Evolutionary conservation across 2,888 invertebrate species (phyloP).

Genomic region (Notocelia uddmanniana): DNA sequence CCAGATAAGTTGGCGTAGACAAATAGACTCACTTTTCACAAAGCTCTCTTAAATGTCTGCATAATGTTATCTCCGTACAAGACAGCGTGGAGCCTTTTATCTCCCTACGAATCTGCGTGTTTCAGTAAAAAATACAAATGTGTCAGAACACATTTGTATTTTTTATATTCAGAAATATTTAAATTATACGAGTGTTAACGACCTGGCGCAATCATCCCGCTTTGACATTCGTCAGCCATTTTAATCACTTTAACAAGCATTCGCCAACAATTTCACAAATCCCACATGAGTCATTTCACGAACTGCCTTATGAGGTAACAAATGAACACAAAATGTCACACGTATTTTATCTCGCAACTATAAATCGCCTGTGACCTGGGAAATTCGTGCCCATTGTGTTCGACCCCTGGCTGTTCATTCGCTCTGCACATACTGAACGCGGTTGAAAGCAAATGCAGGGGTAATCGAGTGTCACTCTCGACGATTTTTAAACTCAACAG

Average conservation of each 20-base stretch:
- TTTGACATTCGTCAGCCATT: slow-evolving; percentile 16
- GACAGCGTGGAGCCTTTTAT: background rate
- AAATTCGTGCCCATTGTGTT: slow-evolving; percentile 41
- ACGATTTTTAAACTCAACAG: slow-evolving; percentile 38
- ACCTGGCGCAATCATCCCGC: background rate
- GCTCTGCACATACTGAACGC: slow-evolving; percentile 39
- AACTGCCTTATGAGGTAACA: slow-evolving; percentile 34
- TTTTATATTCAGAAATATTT: background rate
- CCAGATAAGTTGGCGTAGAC: slow-evolving; percentile 32
- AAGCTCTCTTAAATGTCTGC: slow-evolving; percentile 22
- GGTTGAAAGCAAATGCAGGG: slow-evolving; percentile 41
- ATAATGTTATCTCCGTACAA: slow-evolving; percentile 21
- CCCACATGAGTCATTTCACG: slow-evolving; percentile 12
- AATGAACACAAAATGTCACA: slow-evolving; percentile 40
- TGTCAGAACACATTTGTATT: no score
- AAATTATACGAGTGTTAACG: background rate
- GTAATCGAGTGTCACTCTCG: slow-evolving; percentile 41
- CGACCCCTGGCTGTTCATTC: slow-evolving; percentile 38
- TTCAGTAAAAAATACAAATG: background rate
- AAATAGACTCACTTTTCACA: slow-evolving; percentile 31
- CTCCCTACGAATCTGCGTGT: slow-evolving; percentile 2
- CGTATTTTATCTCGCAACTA: slow-evolving; percentile 41
- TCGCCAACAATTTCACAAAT: slow-evolving; percentile 11
- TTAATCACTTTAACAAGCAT: slow-evolving; percentile 29
- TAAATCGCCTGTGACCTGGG: slow-evolving; percentile 39